Percentiles rank a stretch among this genome's conserved stretches.
These are phyloP conservation scores for Zophobas atratus DNA, from an alignment of 1,140 invertebrate genomes.

Conservation along the genomic window DNA sequence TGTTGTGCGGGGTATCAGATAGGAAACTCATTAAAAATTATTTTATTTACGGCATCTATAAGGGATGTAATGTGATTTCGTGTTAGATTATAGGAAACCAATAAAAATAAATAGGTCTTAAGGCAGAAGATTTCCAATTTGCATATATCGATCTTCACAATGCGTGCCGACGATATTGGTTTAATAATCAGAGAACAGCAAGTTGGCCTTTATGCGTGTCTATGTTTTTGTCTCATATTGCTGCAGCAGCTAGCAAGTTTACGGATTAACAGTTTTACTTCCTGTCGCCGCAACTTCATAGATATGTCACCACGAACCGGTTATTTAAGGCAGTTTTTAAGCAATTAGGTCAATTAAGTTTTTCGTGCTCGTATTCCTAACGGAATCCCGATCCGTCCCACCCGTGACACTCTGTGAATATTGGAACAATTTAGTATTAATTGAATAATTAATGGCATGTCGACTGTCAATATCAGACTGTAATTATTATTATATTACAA, in stretches of 20 bases:
- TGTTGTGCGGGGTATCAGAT: slow-evolving; percentile 24
- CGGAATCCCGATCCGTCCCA: slow-evolving; percentile 5
- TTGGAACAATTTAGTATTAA: slow-evolving; percentile 42
- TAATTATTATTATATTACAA: slow-evolving; percentile 33
- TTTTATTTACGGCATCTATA: slow-evolving; percentile 41
- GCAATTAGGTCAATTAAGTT: slow-evolving; percentile 36
- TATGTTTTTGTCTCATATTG: slow-evolving; percentile 40
- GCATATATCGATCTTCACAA: slow-evolving; percentile 52
- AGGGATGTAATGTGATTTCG: slow-evolving; percentile 41
- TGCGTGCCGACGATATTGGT: slow-evolving; percentile 42
- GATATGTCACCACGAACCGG: background rate
- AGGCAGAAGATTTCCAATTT: slow-evolving; percentile 53
- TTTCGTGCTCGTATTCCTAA: slow-evolving; percentile 27
- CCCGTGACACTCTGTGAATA: slow-evolving; percentile 14
- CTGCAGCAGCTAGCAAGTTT: slow-evolving; percentile 12
- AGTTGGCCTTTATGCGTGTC: slow-evolving; percentile 41
- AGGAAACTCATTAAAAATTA: slow-evolving; percentile 37
- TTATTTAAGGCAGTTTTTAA: slow-evolving; percentile 4
- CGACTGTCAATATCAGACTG: slow-evolving; percentile 17
- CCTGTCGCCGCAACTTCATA: slow-evolving; percentile 14
- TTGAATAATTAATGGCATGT: slow-evolving; percentile 39
- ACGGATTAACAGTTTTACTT: slow-evolving; percentile 33
- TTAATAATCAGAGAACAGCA: slow-evolving; percentile 50
- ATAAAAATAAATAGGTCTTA: slow-evolving; percentile 55
- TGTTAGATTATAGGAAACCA: slow-evolving; percentile 49